A percentile compares a stretch with the other conserved stretches of the same genome.
Conservation (phyloP, 2,888 invertebrate genomes). For the Lycophotia porphyrea region DNA sequence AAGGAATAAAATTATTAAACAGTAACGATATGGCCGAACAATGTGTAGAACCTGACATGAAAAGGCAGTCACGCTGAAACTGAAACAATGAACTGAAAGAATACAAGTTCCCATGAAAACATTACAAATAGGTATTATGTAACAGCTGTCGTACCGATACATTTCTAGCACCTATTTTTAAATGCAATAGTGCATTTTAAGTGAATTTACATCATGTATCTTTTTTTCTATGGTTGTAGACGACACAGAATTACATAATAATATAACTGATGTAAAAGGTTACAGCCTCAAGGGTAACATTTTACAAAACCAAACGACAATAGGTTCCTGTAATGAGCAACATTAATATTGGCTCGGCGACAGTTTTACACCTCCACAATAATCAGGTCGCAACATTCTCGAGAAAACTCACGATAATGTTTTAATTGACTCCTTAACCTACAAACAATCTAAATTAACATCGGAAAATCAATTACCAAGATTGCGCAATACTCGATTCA, state of each 20-base stretch:
- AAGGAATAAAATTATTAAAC: neutral
- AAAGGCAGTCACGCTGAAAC: neutral
- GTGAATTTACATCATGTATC: neutral
- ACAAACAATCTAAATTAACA: constrained; percentile 47
- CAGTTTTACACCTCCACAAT: constrained; percentile 29
- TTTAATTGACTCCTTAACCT: constrained; percentile 64
- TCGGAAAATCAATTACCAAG: constrained; percentile 53
- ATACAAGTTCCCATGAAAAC: neutral
- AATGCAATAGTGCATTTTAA: constrained; percentile 12
- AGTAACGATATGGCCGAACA: neutral
- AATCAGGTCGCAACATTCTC: constrained; percentile 47
- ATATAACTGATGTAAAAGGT: constrained; percentile 24
- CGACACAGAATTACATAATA: constrained; percentile 9
- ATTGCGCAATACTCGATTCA: constrained; percentile 50
- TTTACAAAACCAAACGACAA: constrained; percentile 10
- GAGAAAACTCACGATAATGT: constrained; percentile 49
- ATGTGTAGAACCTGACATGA: neutral
- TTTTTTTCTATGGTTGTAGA: constrained; percentile 1
- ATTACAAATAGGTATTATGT: neutral
- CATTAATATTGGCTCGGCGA: constrained; percentile 37
- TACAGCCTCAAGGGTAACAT: constrained; percentile 33
- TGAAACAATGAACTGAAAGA: neutral
- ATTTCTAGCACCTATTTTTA: constrained; percentile 3
- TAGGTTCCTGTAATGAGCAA: constrained; percentile 18
- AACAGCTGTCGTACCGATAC: neutral